Percentiles rank a stretch among this genome's conserved stretches.
Conservation (phyloP, 2,113 vertebrate species). For the Antechinus stuartii region DNA sequence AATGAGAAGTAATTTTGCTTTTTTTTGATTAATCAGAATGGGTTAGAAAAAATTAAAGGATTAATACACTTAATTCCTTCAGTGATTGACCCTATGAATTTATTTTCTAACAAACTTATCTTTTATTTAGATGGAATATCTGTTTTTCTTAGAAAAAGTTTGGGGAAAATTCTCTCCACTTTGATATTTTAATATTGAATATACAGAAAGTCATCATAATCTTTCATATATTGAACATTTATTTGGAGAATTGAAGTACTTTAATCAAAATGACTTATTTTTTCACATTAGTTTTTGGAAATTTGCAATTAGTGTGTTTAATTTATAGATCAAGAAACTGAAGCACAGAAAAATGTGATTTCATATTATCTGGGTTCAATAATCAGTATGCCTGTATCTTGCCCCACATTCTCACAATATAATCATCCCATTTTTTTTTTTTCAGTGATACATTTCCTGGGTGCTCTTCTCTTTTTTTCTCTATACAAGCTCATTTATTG, state of each 20-base stretch:
- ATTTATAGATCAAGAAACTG: neutral
- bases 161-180: neutral
- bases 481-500: neutral
- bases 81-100: neutral
- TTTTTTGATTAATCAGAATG: neutral
- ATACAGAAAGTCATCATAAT: neutral
- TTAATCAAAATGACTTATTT: neutral
- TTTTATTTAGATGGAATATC: neutral
- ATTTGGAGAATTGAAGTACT: neutral
- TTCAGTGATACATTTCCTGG: neutral
- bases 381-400: neutral
- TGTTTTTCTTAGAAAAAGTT: neutral
- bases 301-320: neutral
- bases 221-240: neutral
- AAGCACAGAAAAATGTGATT: neutral
- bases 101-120: neutral
- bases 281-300: neutral
- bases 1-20: fast-evolving
- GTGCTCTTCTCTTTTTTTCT: neutral
- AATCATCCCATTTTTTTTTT: neutral
- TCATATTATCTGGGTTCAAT: neutral
- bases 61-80: neutral
- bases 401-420: neutral
- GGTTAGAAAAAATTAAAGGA: neutral
- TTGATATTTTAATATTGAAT: neutral